These are phyloP conservation scores for Malurus splendens DNA, from an alignment of 2,797 vertebrate species.

Conservation along the genomic window DNA sequence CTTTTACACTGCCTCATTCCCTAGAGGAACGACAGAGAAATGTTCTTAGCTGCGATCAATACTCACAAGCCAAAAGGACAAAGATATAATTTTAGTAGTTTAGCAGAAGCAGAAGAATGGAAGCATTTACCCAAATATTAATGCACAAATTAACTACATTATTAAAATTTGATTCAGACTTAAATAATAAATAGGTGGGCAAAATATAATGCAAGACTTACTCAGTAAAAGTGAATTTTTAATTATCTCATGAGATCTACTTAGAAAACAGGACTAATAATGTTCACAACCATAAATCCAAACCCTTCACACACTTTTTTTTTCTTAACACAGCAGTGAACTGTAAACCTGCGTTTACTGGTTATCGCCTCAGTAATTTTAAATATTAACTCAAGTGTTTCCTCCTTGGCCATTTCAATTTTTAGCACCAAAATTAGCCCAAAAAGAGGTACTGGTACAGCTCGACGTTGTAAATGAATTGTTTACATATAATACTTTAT, in stretches of 20 bases:
- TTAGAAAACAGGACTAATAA: conserved; percentile 76
- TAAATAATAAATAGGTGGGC: conserved; percentile 72
- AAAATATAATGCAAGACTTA: conserved; percentile 72
- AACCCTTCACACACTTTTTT: conserved; percentile 70
- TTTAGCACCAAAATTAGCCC: conserved; percentile 77
- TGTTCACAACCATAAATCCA: conserved; percentile 76
- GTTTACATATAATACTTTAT: conserved; percentile 60
- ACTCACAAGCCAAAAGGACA: conserved; percentile 17
- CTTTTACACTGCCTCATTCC: background rate
- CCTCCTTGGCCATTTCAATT: conserved; percentile 72
- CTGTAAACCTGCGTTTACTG: conserved; percentile 70
- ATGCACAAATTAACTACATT: conserved; percentile 57
- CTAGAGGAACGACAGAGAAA: background rate
- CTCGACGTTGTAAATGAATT: conserved; percentile 59
- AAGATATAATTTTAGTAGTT: background rate
- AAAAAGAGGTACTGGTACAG: conserved; percentile 65
- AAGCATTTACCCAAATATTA: conserved; percentile 56
- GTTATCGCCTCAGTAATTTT: conserved; percentile 63
- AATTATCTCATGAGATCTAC: conserved; percentile 76
- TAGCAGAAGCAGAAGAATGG: conserved; percentile 38
- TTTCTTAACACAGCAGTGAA: conserved; percentile 72
- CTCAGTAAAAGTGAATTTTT: conserved; percentile 73
- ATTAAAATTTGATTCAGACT: conserved; percentile 51
- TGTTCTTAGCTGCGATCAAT: background rate
- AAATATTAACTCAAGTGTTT: conserved; percentile 67